Evolutionary conservation across 2,797 vertebrate genomes (phyloP), one percentile per base, ranked within the genome.

Genomic region (Gorsachius magnificus): DNA sequence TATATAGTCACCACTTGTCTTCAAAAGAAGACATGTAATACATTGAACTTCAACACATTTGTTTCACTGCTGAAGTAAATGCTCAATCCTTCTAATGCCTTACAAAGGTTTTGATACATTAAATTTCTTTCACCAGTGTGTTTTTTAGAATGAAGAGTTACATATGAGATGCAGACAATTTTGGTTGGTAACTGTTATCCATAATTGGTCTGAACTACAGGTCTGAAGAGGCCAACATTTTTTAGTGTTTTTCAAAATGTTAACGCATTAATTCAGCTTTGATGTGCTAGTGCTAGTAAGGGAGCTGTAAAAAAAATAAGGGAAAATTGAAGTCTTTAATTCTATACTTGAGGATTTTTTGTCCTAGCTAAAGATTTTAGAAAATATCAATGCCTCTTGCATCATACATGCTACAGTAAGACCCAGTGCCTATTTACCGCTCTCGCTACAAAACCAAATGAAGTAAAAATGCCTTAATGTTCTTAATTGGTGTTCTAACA

Each of bases 31-130:
- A 65, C 56, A 72, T 77, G 29, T 41, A 89, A 74, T 91, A 28
- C 15, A 17, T 35, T 19, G 33, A 54, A 83, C 35, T 76, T 91
- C 65, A 91, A 5, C 48, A 38, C 24, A 9, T 95, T 95, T 91
- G 5, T 72, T 95, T 92, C 70, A 31, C 16, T 78, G 92, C 24
- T 95, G 46, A 69, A 83, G 68, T 92, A 89, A 78, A 74, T 87
- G 5, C 31, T 86, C 36, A 68, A 10, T 76, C 24, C 28, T 80
- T 92, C 48, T 89, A 68, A 84, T 36, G 51, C 45, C 74, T 33
- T 65, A 16, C 58, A 56, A 93, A 83, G 50, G 5, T 76, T 91
- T 87, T 35, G 17, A 41, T 54, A 22, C 13, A 35, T 65, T 48
- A 66, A 13, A 48, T 87, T 80, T 70, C 20, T 84, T 93, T 71